These are phyloP conservation scores for Gerris lacustris DNA, from an alignment of 2,888 invertebrate genomes.

Conservation along the genomic window DNA sequence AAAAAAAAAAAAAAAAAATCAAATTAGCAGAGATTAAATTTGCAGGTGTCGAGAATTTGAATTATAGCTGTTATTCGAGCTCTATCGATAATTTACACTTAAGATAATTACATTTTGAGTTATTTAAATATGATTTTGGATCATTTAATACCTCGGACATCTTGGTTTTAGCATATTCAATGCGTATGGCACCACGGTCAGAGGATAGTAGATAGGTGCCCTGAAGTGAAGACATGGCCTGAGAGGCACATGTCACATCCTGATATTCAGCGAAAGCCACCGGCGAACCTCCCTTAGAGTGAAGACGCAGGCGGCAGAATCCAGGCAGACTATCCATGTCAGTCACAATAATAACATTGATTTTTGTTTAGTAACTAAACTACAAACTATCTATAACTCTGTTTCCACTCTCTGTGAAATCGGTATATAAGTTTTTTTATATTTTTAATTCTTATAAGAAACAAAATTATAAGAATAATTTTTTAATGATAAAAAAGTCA, in stretches of 20 bases:
- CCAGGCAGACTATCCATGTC: slow-evolving; percentile 75
- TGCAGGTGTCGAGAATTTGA: too few species aligned
- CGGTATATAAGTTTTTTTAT: too few species aligned
- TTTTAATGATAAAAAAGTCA: too few species aligned
- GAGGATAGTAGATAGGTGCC: slow-evolving; percentile 92
- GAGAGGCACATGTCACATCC: slow-evolving; percentile 80
- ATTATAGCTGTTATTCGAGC: too few species aligned
- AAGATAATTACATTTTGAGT: too few species aligned
- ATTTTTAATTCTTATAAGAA: too few species aligned
- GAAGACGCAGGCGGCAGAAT: slow-evolving; percentile 94
- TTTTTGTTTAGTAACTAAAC: not conserved
- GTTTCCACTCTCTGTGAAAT: too few species aligned
- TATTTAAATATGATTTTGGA: too few species aligned
- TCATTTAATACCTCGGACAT: slow-evolving; percentile 62
- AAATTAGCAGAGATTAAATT: not conserved
- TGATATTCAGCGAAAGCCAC: slow-evolving; percentile 98
- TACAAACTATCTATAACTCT: too few species aligned
- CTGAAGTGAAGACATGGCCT: slow-evolving; percentile 86
- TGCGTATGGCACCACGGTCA: slow-evolving; percentile 91
- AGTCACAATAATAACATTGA: slow-evolving; percentile 34
- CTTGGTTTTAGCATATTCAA: slow-evolving; percentile 98
- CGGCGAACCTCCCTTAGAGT: slow-evolving; percentile 77
- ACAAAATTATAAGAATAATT: too few species aligned
- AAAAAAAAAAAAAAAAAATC: too few species aligned
- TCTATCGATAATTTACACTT: too few species aligned